phyloP scores from a whole-genome alignment of 2,797 vertebrate genomes.

The Morus bassanus region DNA sequence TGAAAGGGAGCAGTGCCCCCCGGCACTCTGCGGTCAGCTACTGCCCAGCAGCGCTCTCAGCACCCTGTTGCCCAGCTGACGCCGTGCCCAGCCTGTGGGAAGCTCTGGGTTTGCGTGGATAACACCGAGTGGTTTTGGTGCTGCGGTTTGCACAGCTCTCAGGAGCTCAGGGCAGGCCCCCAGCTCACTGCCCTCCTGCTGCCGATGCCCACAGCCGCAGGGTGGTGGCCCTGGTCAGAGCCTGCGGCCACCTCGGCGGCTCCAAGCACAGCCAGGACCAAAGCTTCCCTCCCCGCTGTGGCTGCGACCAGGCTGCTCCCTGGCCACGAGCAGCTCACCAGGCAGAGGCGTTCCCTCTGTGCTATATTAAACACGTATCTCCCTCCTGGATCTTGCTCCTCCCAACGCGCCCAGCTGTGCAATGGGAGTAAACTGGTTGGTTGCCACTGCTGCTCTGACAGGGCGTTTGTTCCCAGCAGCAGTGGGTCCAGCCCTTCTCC shows the following conservation, averaged over 20 bases:
- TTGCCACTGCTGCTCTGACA: background rate
- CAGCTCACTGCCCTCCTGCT: background rate
- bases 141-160: background rate
- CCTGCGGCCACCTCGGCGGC: rapidly evolving
- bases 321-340: background rate
- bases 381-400: background rate
- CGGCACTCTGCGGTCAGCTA: rapidly evolving
- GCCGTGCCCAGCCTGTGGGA: rapidly evolving
- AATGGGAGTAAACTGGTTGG: background rate
- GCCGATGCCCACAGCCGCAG: rapidly evolving
- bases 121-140: background rate
- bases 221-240: background rate
- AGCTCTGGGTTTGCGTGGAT: rapidly evolving
- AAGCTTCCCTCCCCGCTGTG: background rate
- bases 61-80: background rate
- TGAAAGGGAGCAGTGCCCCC: rapidly evolving
- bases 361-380: rapidly evolving
- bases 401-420: background rate
- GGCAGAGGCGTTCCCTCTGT: background rate
- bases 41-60: background rate
- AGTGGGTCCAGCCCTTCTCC: background rate
- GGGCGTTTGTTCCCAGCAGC: background rate
- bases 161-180: background rate
- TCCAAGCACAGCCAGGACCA: background rate
- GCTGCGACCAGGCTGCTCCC: background rate